phyloP scores from a whole-genome alignment of 2,888 invertebrate genomes.

The Oscheius sp. region DNA sequence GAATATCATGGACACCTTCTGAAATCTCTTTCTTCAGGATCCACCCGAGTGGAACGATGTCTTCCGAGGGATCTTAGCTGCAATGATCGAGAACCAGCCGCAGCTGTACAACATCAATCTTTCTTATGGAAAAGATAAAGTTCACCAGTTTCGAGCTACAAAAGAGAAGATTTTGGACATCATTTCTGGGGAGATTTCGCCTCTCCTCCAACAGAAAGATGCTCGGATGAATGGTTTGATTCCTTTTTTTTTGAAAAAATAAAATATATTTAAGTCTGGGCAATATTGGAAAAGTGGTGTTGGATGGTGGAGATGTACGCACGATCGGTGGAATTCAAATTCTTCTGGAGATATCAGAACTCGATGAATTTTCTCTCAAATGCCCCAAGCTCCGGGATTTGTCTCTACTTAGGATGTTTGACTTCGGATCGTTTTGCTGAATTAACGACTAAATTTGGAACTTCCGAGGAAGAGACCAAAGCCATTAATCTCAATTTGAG shows the following conservation, averaged over 20 bases:
- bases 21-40: too few species aligned
- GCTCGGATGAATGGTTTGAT: slow-evolving; percentile 21
- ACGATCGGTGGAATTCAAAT: slow-evolving; percentile 24
- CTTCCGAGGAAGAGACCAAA: neutral
- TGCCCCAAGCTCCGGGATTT: neutral
- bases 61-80: slow-evolving; percentile 38
- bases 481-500: neutral
- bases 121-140: neutral
- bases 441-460: slow-evolving; percentile 30
- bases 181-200: neutral
- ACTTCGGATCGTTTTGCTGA: slow-evolving; percentile 31
- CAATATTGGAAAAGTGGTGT: slow-evolving; percentile 49
- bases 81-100: slow-evolving; percentile 34
- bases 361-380: slow-evolving; percentile 31
- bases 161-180: slow-evolving; percentile 8
- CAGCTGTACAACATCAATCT: slow-evolving; percentile 33
- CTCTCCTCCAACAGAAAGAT: slow-evolving; percentile 9
- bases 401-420: slow-evolving; percentile 40
- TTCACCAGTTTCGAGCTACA: neutral
- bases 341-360: slow-evolving; percentile 40
- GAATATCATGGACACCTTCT: too few species aligned
- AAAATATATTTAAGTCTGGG: slow-evolving; percentile 38
- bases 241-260: neutral
- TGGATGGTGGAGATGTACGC: slow-evolving; percentile 42
- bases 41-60: slow-evolving; percentile 36